These are phyloP conservation scores for Bombus pyrosoma DNA, from an alignment of 1,140 invertebrate genomes.

Conservation along the genomic window DNA sequence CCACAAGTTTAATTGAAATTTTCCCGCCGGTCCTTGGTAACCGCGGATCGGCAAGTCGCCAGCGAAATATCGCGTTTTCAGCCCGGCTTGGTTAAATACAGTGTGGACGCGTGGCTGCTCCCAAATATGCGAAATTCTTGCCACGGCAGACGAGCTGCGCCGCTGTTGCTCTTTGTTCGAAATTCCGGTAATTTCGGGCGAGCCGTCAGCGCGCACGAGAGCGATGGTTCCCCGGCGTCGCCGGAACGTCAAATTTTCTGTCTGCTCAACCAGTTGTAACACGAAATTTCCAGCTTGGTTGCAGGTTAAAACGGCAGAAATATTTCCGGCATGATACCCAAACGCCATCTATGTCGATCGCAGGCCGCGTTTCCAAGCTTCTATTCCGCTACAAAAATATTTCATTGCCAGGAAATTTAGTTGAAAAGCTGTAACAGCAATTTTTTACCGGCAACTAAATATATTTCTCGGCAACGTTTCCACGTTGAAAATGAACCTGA, in stretches of 20 bases:
- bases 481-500: not conserved
- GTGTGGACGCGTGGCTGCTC: not conserved
- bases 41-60: not conserved
- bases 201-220: not conserved
- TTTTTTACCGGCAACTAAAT: not conserved
- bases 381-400: not conserved
- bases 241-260: not conserved
- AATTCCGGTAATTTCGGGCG: conserved; percentile 57
- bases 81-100: not conserved
- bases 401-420: not conserved
- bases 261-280: not conserved
- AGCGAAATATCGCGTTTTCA: not conserved
- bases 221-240: not conserved
- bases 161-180: conserved; percentile 46
- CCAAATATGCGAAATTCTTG: conserved; percentile 1
- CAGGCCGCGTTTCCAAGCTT: too few relatives aligned
- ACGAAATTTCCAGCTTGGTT: conserved; percentile 9
- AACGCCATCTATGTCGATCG: not conserved
- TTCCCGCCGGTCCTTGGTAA: not conserved
- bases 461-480: not conserved
- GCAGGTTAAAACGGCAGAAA: not conserved
- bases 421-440: not conserved
- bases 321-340: not conserved
- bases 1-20: conserved; percentile 9
- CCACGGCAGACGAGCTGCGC: not conserved